A percentile compares a stretch with the other conserved stretches of the same genome.
Conservation (phyloP, 1,140 invertebrate genomes). For the Megathymus violae region DNA sequence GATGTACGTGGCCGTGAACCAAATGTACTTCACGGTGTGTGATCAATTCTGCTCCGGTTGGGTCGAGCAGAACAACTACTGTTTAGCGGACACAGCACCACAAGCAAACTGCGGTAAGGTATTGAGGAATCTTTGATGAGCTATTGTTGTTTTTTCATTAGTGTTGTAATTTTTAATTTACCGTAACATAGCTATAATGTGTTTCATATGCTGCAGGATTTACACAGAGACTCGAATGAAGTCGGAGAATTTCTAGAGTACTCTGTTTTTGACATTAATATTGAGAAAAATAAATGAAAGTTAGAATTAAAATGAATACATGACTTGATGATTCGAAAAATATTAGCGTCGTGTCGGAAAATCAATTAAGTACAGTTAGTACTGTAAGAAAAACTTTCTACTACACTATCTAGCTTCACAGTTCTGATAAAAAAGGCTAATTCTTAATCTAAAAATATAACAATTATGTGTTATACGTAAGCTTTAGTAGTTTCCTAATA, state of each 20-base stretch:
- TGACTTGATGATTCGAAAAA: too few relatives aligned
- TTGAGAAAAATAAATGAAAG: too few relatives aligned
- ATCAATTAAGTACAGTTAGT: too few relatives aligned
- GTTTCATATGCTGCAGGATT: not conserved
- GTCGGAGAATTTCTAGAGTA: too few relatives aligned
- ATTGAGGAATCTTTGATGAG: constrained; percentile 59
- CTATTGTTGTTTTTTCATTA: constrained; percentile 73
- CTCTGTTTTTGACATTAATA: too few relatives aligned
- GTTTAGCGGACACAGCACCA: constrained; percentile 47
- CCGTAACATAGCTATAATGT: not conserved
- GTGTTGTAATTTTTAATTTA: constrained; percentile 47
- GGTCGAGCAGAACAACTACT: constrained; percentile 36
- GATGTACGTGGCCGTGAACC: constrained; percentile 65
- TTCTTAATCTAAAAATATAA: too few relatives aligned
- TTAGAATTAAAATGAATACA: too few relatives aligned
- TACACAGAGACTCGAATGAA: too few relatives aligned
- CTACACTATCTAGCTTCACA: too few relatives aligned
- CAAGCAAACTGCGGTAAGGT: constrained; percentile 56
- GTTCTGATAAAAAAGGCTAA: too few relatives aligned
- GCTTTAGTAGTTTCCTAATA: constrained; percentile 51
- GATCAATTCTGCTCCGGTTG: constrained; percentile 37
- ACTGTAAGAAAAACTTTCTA: too few relatives aligned
- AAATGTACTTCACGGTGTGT: constrained; percentile 67
- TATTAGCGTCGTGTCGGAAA: too few relatives aligned
- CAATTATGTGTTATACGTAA: constrained; percentile 32